Evolutionary conservation across 2,113 vertebrate species (phyloP), one percentile per base, ranked within the genome.

Genomic region (Strix uralensis): DNA sequence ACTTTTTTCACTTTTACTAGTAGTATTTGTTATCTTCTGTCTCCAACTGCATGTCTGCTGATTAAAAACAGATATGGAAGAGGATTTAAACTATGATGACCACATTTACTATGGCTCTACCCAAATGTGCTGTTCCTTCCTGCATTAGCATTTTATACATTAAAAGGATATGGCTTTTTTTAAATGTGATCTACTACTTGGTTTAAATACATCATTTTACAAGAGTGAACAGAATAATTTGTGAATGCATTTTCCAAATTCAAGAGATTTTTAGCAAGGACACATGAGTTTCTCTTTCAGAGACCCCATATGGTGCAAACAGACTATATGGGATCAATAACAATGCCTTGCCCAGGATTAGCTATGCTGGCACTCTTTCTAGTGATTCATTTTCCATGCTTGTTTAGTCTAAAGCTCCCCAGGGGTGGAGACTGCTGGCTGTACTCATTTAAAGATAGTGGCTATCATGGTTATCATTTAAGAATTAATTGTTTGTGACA

Each of bases 401-500:
- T 95, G 19, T 89, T 92, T 94, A 84, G 57, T 69, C 52, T 89
- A 44, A 92, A 91, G 61, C 62, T 94, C 71, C 83, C 74, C 78
- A 57, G 2, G 16, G 58, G 58, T 79, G 38, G 49, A 90, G 44
- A 30, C 29, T 86, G 91, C 87, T 92, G 83, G 38, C 81, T 88
- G 55, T 36, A 49, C 54, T 81, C 47, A 42, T 70, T 81, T 80
- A 86, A 69, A 94, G 18, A 66, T 44, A 52, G 81, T 70, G 72
- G 34, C 69, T 92, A 54, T 79, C 44, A 18, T 32, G 52, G 73
- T 81, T 95, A 58, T 85, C 3, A 81, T 87, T 81, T 75, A 82
- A 87, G 49, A 89, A 91, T 91, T 92, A 91, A 90, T 85, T 90
- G 72, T 92, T 95, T 89, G 82, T 93, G 91, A 82, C 58, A 87